phyloP scores from a whole-genome alignment of 1,140 invertebrate species.

The Drosophila ohnishii region DNA sequence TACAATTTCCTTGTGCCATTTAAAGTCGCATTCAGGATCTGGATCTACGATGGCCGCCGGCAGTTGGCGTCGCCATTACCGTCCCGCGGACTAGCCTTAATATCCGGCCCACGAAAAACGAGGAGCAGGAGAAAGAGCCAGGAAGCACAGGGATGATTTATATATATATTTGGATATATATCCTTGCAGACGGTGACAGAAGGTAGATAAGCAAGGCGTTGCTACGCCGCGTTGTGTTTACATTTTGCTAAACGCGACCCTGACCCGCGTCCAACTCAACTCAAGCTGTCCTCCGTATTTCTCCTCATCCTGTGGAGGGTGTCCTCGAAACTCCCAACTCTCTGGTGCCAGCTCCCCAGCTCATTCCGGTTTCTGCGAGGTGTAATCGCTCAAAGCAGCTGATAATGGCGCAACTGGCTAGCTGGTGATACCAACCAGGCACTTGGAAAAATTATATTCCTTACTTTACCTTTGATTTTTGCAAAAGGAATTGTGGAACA shows the following conservation, averaged over 20 bases:
- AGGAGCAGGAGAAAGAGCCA: not conserved
- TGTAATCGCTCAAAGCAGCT: conserved; percentile 72
- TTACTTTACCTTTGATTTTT: accelerated
- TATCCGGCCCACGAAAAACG: conserved; percentile 50
- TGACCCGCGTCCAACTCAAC: conserved; percentile 57
- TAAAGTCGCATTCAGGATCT: conserved; percentile 40
- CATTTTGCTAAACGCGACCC: conserved; percentile 67
- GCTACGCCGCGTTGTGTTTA: conserved; percentile 56
- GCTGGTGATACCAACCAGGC: conserved; percentile 16
- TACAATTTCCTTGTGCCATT: conserved; percentile 73
- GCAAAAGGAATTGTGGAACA: not conserved
- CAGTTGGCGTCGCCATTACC: conserved; percentile 73
- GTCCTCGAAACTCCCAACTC: conserved; percentile 7
- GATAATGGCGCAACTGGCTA: conserved; percentile 64
- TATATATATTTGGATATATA: conserved; percentile 8
- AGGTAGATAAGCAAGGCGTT: conserved; percentile 53
- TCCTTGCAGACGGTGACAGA: conserved; percentile 35
- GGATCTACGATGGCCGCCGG: conserved; percentile 51
- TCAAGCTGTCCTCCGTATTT: not conserved
- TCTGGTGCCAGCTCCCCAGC: not conserved
- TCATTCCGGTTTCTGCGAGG: conserved; percentile 9
- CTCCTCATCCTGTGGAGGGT: not conserved
- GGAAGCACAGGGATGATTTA: not conserved
- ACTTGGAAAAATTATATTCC: not conserved
- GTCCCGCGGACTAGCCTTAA: conserved; percentile 72